Base-by-base conservation (phyloP, 2,888 invertebrate genomes). In the Chrysodeixis includens region DNA sequence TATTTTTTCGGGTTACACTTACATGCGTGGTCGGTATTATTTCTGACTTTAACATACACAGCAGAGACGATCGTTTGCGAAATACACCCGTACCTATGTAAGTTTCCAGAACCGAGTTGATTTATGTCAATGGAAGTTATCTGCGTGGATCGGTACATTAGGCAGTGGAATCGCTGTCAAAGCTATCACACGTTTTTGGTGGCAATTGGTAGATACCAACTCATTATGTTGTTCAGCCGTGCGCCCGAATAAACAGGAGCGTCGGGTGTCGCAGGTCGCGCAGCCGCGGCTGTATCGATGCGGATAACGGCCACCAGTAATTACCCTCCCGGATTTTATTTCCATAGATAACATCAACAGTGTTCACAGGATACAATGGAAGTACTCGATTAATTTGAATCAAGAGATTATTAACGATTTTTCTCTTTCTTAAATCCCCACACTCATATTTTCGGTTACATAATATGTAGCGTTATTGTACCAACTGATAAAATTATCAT, bases 321-420 rank as follows among this genome's bases (percentile, higher is more conserved):
- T 86, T 85, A 83, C 78, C 76, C 78, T 59, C 66, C 72, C 64
- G 75, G 76, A 83, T 88, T 87, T 86, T 87, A 87, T 85, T 86
- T 80, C 76, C 78, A 84, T 78, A 81, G 82, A 84, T 84, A 86
- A 78, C 79, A 82, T 78, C 76, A 78, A 76, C 74, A 74, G 73
- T 70, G 69, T 69, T 59, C 73, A 76, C 72, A 77, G 76, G 22
- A 78, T 79, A 81, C 80, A 82, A 78, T 81, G 67, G 71, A 64
- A 69, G 68, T 67, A 71, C 65, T 71, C 76, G 76, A 81, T 84
- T 81, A 74, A 84, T 82, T 70, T 73, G 76, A 83, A 86, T 84
- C 81, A 86, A 85, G 74, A 78, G 76, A 81, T 83, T 84, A 82
- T 71, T 71, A 69, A 75, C 74, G 61, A 66, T 70, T 71, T 61